Percentiles rank a stretch among this genome's conserved stretches.
phyloP scores from a whole-genome alignment of 2,113 vertebrate genomes.

The Odocoileus hemionus region DNA sequence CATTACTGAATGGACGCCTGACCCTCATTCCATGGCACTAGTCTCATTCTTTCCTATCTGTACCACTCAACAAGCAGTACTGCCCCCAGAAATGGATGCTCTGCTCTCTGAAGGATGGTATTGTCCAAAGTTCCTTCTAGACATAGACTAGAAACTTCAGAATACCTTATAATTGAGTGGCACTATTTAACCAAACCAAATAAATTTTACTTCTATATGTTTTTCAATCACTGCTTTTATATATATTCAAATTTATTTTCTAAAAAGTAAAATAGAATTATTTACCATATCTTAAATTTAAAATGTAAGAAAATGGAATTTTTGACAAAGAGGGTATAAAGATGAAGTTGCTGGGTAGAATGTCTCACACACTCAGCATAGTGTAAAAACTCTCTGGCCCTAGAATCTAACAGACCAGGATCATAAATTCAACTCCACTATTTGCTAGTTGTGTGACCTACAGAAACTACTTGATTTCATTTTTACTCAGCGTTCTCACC shows the following conservation, averaged over 20 bases:
- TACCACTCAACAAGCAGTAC: neutral
- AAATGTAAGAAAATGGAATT: neutral
- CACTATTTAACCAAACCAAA: neutral
- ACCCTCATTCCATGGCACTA: neutral
- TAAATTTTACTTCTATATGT: neutral
- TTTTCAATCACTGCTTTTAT: neutral
- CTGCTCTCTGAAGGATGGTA: neutral
- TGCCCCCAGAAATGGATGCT: neutral
- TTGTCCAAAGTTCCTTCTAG: neutral
- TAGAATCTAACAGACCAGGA: neutral
- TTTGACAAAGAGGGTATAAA: neutral
- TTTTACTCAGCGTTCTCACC: neutral
- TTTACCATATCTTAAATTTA: neutral
- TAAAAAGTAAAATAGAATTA: neutral
- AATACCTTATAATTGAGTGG: neutral
- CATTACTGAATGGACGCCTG: neutral
- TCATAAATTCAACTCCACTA: neutral
- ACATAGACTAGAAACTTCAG: neutral
- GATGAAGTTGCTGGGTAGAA: neutral
- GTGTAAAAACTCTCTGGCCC: accelerated
- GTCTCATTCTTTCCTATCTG: neutral
- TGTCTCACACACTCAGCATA: neutral
- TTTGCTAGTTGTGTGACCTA: neutral
- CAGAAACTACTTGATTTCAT: neutral
- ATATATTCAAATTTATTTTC: neutral